Evolutionary conservation across 2,797 vertebrate genomes (phyloP).

Genomic region (Acanthurus leucopareius): DNA sequence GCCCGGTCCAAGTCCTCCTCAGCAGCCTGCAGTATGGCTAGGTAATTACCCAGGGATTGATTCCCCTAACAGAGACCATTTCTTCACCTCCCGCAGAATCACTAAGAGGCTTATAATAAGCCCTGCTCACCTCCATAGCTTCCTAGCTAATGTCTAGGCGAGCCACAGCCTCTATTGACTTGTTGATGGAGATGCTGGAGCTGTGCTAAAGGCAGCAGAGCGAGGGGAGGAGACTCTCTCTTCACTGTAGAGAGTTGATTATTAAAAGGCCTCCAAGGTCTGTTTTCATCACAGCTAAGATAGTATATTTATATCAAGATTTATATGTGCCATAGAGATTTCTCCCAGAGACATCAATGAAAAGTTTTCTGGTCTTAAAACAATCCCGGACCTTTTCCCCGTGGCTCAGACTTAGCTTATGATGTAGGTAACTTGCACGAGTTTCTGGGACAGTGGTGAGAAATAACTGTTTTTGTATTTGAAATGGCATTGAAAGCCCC

Average conservation of each 20-base stretch:
- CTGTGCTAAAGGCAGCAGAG: constrained; percentile 55
- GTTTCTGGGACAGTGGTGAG: constrained; percentile 1
- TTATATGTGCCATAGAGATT: constrained; percentile 28
- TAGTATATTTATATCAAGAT: constrained; percentile 14
- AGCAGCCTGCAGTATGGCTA: constrained; percentile 67
- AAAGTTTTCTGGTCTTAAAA: constrained; percentile 68
- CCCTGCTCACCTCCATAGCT: constrained; percentile 81
- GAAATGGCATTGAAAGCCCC: constrained; percentile 8
- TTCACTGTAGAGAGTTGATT: constrained; percentile 49
- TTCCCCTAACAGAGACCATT: constrained; percentile 81
- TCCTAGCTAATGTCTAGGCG: constrained; percentile 74
- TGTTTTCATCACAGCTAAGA: constrained; percentile 69
- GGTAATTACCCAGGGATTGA: constrained; percentile 81
- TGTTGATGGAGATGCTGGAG: constrained; percentile 83
- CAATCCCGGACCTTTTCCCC: constrained; percentile 64
- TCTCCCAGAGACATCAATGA: constrained; percentile 39
- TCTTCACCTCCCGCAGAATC: constrained; percentile 82
- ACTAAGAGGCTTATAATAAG: constrained; percentile 86
- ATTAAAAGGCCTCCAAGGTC: constrained; percentile 66
- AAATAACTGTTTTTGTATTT: constrained; percentile 27
- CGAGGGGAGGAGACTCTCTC: constrained; percentile 57
- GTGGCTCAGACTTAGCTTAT: constrained; percentile 43
- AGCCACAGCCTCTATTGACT: constrained; percentile 80
- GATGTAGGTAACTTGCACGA: constrained; percentile 32
- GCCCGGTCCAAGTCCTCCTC: constrained; percentile 55